phyloP scores from a whole-genome alignment of 1,140 invertebrate genomes.

The Aphidius gifuensis region DNA sequence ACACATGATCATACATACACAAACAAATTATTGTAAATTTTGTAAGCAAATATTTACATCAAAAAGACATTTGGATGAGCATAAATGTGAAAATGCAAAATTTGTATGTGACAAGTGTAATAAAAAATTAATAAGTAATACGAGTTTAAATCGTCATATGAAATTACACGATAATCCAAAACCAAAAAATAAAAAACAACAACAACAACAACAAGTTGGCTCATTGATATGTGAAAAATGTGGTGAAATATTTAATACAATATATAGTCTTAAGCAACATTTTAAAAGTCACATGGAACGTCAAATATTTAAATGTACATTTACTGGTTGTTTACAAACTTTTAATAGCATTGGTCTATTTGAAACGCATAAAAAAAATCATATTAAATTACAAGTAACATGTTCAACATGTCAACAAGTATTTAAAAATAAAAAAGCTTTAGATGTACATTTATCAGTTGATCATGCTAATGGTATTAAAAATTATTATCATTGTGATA shows the following conservation, averaged over 20 bases:
- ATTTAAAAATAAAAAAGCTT: constrained; percentile 54
- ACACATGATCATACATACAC: constrained; percentile 28
- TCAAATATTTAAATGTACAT: constrained; percentile 44
- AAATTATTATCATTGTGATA: constrained; percentile 49
- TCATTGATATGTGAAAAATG: constrained; percentile 38
- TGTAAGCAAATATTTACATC: constrained; percentile 24
- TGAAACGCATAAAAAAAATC: constrained; percentile 51
- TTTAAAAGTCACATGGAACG: constrained; percentile 45
- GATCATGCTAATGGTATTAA: constrained; percentile 31
- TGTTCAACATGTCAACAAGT: constrained; percentile 52
- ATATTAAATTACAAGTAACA: constrained; percentile 47
- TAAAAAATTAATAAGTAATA: constrained; percentile 26
- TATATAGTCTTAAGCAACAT: constrained; percentile 41
- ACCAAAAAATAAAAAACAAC: neutral
- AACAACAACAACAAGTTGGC: constrained; percentile 6
- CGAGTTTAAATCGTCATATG: constrained; percentile 26
- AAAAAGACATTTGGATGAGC: constrained; percentile 22
- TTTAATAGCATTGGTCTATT: constrained; percentile 55
- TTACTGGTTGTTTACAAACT: constrained; percentile 45
- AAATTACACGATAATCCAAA: constrained; percentile 24
- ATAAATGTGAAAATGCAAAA: constrained; percentile 28
- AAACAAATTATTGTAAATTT: constrained; percentile 26
- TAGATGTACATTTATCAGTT: constrained; percentile 46
- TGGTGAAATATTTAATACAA: constrained; percentile 38
- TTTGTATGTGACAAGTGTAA: constrained; percentile 26